These are phyloP conservation scores for Euwallacea similis DNA, from an alignment of 1,140 invertebrate species.

Conservation along the genomic window DNA sequence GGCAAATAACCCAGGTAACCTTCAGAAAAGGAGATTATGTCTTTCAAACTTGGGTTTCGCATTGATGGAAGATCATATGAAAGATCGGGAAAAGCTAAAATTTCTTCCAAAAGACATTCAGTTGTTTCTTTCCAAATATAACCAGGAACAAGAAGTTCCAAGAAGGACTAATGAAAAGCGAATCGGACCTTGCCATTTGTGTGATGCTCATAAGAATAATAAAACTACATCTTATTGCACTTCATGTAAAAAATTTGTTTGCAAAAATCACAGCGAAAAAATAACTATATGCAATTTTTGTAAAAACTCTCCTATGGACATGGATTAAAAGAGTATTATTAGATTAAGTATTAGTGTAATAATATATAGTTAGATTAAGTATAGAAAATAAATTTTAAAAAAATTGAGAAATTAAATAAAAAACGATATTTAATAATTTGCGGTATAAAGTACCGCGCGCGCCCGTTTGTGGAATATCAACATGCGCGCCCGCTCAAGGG, in stretches of 20 bases:
- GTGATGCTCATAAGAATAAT: constrained; percentile 26
- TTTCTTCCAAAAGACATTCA: constrained; percentile 28
- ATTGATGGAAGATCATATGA: constrained; percentile 49
- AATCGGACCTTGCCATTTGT: constrained; percentile 14
- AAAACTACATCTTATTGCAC: constrained; percentile 29
- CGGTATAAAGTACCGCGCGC: no score
- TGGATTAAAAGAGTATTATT: no score
- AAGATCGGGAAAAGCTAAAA: constrained; percentile 20
- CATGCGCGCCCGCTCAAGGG: no score
- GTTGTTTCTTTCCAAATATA: constrained; percentile 19
- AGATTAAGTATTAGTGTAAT: no score
- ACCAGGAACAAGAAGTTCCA: neutral
- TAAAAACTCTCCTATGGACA: constrained; percentile 11
- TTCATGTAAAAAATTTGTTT: constrained; percentile 31
- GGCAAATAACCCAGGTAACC: constrained; percentile 40
- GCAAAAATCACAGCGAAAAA: constrained; percentile 31
- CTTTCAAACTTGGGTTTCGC: constrained; percentile 53
- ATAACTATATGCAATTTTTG: constrained; percentile 24
- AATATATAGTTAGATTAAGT: no score
- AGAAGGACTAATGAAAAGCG: constrained; percentile 17
- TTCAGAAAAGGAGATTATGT: constrained; percentile 52
- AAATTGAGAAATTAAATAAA: no score
- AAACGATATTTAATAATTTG: no score
- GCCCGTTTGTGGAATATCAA: no score
- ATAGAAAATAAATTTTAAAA: no score